Evolutionary conservation across 2,888 invertebrate species (phyloP), one percentile per base, ranked within the genome.

Genomic region (Sinotaia quadrata): DNA sequence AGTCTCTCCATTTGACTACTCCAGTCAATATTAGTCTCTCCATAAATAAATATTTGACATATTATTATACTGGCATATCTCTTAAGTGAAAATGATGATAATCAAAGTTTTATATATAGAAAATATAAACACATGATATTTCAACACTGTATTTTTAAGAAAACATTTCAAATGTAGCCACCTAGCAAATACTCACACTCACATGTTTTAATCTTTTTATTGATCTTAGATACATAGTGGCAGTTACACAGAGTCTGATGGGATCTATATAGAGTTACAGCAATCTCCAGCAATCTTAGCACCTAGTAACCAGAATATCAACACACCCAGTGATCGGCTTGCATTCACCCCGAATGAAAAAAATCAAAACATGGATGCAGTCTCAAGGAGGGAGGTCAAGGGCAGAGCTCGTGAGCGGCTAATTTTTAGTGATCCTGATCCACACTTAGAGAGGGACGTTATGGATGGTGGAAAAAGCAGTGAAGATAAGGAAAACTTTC

Each of bases 401-500:
- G 77, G 79, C 34, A 74, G 79, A 4, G 81, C 80, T 0, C 67
- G 81, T 66, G 82, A 83, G 63, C 76, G 80, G 63, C 75, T 83
- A 8, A 74, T 76, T 44, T 83, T 83, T 68, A 78, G 77, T 10
- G 76, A 75, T 8, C 18, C 49, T 15, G 41, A 34, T 63, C 78
- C n/a, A 76, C 74, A 37, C 70, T 72, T 21, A 68, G 68, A n/a
- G 76, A 75, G 51, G 73, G 76, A 67, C 75, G 71, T 52, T 73
- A 68, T n/a, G n/a, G n/a, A n/a, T n/a, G n/a, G n/a, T n/a, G n/a
- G n/a, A n/a, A 47, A 47, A 24, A 47, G 24, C 7, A 24, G 24
- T 8, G 4, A 47, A 47, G 56, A 60, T n/a, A 68, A 68, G 47
- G 62, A 63, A 34, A 56, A 51, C 12, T 49, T 70, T 66, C 41